Evolutionary conservation across 2,797 vertebrate species (phyloP).

Genomic region (Smutsia temminckii): DNA sequence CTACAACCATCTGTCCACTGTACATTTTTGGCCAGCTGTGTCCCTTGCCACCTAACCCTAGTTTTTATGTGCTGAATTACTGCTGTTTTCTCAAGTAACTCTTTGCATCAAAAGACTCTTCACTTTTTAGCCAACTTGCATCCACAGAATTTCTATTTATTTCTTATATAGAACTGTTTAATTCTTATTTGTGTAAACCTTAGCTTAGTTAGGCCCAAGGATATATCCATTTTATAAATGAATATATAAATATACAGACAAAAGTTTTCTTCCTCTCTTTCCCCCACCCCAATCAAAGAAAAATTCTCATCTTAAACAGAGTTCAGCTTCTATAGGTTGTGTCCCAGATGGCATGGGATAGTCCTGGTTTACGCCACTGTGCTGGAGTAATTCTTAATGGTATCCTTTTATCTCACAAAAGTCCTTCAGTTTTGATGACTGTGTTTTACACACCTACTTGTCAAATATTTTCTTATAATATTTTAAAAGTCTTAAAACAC

Average conservation of each 20-base stretch:
- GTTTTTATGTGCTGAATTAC: neutral
- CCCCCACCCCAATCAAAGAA: neutral
- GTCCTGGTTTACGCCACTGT: neutral
- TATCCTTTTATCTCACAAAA: neutral
- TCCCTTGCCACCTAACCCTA: neutral
- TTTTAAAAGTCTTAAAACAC: neutral
- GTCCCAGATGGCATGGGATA: neutral
- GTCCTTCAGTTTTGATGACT: neutral
- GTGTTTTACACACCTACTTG: neutral
- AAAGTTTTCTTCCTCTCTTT: neutral
- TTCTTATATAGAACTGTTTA: neutral
- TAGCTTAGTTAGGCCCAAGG: neutral
- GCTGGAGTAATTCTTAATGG: neutral
- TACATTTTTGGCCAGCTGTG: neutral
- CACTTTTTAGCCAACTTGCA: neutral
- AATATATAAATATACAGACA: neutral
- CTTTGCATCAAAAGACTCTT: neutral
- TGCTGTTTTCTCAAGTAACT: neutral
- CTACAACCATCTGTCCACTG: neutral
- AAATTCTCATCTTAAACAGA: neutral
- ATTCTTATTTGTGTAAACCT: neutral
- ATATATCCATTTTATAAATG: neutral
- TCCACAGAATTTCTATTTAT: neutral
- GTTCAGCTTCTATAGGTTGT: neutral
- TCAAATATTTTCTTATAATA: neutral